Evolutionary conservation across 2,113 vertebrate species (phyloP), one percentile per base, ranked within the genome.

Genomic region (Pampusana beccarii): DNA sequence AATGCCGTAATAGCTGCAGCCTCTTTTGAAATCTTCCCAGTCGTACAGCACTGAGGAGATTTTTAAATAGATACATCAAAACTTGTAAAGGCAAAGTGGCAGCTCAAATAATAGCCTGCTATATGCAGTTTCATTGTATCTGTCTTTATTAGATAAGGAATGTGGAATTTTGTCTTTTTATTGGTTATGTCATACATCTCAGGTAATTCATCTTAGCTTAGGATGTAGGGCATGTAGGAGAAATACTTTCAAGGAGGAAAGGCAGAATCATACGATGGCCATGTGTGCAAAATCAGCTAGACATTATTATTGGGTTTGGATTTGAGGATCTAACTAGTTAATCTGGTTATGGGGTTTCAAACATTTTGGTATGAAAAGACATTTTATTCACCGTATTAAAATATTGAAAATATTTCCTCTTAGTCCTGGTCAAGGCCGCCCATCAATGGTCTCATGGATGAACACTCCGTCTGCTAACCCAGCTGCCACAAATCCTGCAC

Each of bases 381-480:
- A n/a, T 51, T 72, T 42, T 23, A 18, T 53, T 61, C 8, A 23
- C 7, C 5, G 36, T 69, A 10, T 64, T 97, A 88, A 97, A n/a
- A n/a, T n/a, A n/a, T 74, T 96, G 48, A 21, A 44, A 74, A 0
- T 73, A 42, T 78, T 94, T 92, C 88, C 28, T 38, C 80, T 93
- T 80, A 98, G 97, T 62, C 84, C 98, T 38, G 93, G 95, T 60
- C 98, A 98, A 54, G 92, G 86, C 78, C 98, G 94, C 16, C 50
- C 98, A 0, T 95, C 98, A 0, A 98, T 98, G 98, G 98, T 98
- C 28, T 97, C 98, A 0, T 98, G 98, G 98, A 97, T 98, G 88
- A 98, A 98, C 44, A 67, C 61, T 8, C 98, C 97, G 0, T 67
- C 96, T 23, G 54, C 94, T 5, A 95, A 66, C 79, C 50, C 75